Evolutionary conservation across 1,140 invertebrate genomes (phyloP), one percentile per base, ranked within the genome.

Genomic region (Bursaphelenchus mucronatus): DNA sequence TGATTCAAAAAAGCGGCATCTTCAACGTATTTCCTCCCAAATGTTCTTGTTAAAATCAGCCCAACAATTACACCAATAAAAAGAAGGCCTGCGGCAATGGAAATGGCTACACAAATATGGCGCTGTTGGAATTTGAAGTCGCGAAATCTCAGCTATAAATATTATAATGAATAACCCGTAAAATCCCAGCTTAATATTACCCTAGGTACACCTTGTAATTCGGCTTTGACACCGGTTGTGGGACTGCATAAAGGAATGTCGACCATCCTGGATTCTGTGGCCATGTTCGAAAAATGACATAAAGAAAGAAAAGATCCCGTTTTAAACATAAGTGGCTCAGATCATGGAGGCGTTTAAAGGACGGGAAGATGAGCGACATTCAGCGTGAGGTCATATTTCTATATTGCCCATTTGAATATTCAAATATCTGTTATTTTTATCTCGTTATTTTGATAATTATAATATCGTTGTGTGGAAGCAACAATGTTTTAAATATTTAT

Each of bases 231-330:
- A 44, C 30, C 45, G 57, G 21, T 4, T 15, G 57, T 19, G 10
- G 57, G 57, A 8, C 44, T 46, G 40, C 57, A 59, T 17, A 59
- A 39, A n/a, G 57, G 57, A 40, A 59, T 59, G 41, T 59, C 57
- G 17, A 59, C 40, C 44, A n/a, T 49, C 13, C 13, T n/a, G 47
- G 19, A 30, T 30, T 30, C 30, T 30, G 30, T 30, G 30, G 30
- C 30, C 30, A 30, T 30, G 30, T 49, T 49, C 13, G 19, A 6
- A n/a, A 6, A 49, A 49, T 49, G 47, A 19, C 13, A 49, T 49
- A 49, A 49, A 19, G 13, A 49, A 49, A 49, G 13, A 4, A 49
- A 49, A 49, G 19, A 19, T 19, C 13, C 47, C 1, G 1, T n/a
- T 19, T 1, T 49, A n/a, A 19, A n/a, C 47, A 6, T 49, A 49